Conservation (phyloP, 2,113 vertebrate genomes). For the Upupa epops region DNA sequence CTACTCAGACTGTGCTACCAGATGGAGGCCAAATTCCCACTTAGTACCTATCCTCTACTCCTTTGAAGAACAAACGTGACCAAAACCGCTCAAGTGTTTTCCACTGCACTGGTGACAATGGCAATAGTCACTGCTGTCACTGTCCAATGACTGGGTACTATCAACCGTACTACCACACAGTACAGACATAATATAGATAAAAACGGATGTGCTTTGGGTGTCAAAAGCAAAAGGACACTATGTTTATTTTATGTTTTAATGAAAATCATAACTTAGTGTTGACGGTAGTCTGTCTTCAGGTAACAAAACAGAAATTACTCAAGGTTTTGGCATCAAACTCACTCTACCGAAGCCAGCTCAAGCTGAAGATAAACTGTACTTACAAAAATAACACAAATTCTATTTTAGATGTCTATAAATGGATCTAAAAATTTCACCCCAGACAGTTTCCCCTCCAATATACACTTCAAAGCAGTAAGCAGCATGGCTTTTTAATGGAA, state of each 20-base stretch:
- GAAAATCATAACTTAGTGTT: neutral
- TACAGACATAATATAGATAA: neutral
- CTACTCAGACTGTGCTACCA: neutral
- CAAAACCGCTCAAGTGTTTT: neutral
- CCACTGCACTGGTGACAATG: neutral
- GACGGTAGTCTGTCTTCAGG: neutral
- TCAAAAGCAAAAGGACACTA: neutral
- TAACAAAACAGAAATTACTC: neutral
- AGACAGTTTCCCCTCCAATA: neutral
- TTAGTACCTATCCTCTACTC: neutral
- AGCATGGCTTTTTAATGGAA: neutral
- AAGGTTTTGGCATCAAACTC: neutral
- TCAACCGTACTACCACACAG: neutral
- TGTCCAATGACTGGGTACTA: neutral
- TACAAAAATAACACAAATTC: neutral
- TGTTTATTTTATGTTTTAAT: neutral
- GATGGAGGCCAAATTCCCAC: neutral
- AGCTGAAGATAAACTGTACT: neutral
- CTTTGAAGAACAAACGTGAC: neutral
- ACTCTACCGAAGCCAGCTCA: neutral
- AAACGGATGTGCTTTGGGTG: neutral
- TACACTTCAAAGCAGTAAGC: conserved; percentile 2
- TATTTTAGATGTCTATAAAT: neutral
- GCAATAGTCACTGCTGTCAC: neutral
- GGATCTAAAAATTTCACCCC: neutral